These are phyloP conservation scores for Gymnodraco acuticeps DNA, from an alignment of 2,797 vertebrate species.

Conservation along the genomic window DNA sequence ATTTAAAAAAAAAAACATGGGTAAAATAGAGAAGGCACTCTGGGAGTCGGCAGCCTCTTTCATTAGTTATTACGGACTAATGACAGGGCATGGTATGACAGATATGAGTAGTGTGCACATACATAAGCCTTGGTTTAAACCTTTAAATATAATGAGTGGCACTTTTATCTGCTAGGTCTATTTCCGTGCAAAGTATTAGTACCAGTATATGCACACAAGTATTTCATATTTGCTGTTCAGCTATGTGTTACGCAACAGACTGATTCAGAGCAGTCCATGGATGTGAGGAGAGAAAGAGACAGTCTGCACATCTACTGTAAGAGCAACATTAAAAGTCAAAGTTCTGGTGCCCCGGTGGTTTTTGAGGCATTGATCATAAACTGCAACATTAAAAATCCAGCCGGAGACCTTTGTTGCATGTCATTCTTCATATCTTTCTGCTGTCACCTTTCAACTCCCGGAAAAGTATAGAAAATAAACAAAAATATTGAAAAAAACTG, in stretches of 20 bases:
- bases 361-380: neutral
- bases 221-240: neutral
- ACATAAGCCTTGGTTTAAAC: constrained; percentile 8
- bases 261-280: constrained; percentile 4
- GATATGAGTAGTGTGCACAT: constrained; percentile 13
- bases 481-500: neutral
- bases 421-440: neutral
- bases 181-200: neutral
- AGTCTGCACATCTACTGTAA: neutral
- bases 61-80: constrained; percentile 34
- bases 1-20: neutral
- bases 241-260: neutral
- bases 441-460: neutral
- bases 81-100: constrained; percentile 17
- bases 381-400: neutral
- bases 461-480: neutral
- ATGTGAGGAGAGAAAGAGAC: neutral
- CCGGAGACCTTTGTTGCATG: neutral
- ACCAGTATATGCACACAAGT: neutral
- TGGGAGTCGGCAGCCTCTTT: constrained; percentile 26
- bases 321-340: neutral
- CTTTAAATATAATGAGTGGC: constrained; percentile 18
- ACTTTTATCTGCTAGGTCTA: constrained; percentile 9
- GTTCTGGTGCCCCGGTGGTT: neutral
- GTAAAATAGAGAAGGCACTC: constrained; percentile 25